Evolutionary conservation across 2,113 vertebrate genomes (phyloP), one percentile per base, ranked within the genome.

Genomic region (Zonotrichia leucophrys): DNA sequence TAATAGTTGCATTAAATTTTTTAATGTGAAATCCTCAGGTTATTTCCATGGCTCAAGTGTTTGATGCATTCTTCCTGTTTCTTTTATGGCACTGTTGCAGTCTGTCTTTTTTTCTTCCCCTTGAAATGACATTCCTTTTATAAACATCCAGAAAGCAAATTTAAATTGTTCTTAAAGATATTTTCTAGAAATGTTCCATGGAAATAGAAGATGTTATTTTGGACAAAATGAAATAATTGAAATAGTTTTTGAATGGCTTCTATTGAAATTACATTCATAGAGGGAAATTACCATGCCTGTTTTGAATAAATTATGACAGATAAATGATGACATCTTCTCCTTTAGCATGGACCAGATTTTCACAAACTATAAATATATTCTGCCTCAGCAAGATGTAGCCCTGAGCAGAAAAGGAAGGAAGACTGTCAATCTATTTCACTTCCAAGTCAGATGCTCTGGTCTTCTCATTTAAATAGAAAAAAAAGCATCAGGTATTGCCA

Each of bases 401-500:
- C 46, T 82, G 37, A 50, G 63, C 41, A 95, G 88, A 66, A 89
- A 83, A 75, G 39, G 22, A 72, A 81, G 56, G 39, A 79, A 80
- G 5, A 9, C 27, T 84, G 13, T 42, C 52, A 58, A 52, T 63
- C 42, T 59, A 16, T 75, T 73, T 5, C 17, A 39, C 53, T 79
- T 62, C 27, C 6, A 41, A 67, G 33, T 59, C 82, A 90, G 15
- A 28, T 89, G 35, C n/a, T 90, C 44, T 81, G 33, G 4, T 77
- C 47, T 87, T 80, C 60, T 76, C 30, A 67, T 89, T 95, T 83
- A 88, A 73, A 82, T 84, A 23, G n/a, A 87, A 86, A 91, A 86
- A 91, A 68, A 91, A 68, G 44, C 17, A 77, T 16, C 24, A 91
- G 41, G 31, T 77, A 77, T 67, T 83, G 35, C 12, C 9, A 23